Evolutionary conservation across 2,797 vertebrate species (phyloP).

Genomic region (Craterocephalus amniculus): DNA sequence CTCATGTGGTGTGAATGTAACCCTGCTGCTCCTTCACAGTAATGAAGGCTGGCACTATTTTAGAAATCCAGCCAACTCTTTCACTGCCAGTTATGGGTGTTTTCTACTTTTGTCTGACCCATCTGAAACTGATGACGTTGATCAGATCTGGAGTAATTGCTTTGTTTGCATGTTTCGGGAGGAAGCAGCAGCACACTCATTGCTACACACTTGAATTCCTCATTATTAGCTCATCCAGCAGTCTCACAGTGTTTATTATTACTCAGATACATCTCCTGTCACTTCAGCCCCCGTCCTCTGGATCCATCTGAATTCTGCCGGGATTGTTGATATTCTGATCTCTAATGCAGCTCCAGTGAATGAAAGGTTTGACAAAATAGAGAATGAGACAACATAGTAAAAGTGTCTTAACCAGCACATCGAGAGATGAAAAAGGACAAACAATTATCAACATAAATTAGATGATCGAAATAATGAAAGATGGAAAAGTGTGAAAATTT

Average conservation of each 20-base stretch:
- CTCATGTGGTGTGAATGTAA: background rate
- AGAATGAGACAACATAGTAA: background rate
- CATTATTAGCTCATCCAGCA: background rate
- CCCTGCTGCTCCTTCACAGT: background rate
- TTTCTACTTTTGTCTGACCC: background rate
- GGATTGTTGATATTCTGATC: background rate
- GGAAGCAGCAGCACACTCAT: background rate
- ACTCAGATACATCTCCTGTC: background rate
- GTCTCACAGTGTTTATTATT: background rate
- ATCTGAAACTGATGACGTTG: background rate
- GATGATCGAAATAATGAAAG: background rate
- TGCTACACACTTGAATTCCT: background rate
- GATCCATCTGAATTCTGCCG: background rate
- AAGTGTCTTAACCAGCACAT: background rate
- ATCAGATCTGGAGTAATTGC: background rate
- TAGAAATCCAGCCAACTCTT: background rate
- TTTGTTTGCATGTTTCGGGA: background rate
- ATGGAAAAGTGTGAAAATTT: background rate
- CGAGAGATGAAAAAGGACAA: background rate
- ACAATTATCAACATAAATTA: background rate
- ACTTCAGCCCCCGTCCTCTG: background rate
- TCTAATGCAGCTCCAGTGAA: background rate
- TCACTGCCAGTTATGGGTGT: background rate
- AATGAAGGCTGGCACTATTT: background rate
- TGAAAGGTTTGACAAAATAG: background rate